These are phyloP conservation scores for Argyresthia goedartella DNA, from an alignment of 2,888 invertebrate genomes.

Conservation along the genomic window DNA sequence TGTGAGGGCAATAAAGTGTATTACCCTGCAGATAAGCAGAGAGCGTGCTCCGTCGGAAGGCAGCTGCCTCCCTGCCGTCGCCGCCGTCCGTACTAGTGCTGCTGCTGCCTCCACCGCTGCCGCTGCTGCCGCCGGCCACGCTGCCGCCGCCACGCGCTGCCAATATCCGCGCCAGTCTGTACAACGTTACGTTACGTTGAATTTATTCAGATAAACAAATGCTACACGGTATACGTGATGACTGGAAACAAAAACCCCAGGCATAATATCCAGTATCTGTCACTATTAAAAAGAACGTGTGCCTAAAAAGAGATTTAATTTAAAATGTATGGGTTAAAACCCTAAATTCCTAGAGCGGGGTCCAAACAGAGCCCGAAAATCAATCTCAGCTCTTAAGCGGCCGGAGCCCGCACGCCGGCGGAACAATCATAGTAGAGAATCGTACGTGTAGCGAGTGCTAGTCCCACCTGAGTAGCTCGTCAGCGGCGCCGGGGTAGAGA, in stretches of 20 bases:
- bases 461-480: slow-evolving; percentile 83
- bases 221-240: too few species aligned
- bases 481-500: slow-evolving; percentile 92
- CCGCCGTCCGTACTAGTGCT: slow-evolving; percentile 74
- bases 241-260: too few species aligned
- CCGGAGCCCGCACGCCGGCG: neutral
- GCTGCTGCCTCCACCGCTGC: slow-evolving; percentile 69
- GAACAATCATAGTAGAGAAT: neutral
- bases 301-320: too few species aligned
- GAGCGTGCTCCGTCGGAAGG: slow-evolving; percentile 86
- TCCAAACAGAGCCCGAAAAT: too few species aligned
- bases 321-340: too few species aligned
- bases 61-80: slow-evolving; percentile 82
- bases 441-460: neutral
- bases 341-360: too few species aligned
- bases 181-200: too few species aligned
- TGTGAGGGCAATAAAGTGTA: too few species aligned
- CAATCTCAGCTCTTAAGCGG: too few species aligned
- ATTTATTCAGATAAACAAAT: neutral
- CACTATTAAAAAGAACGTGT: too few species aligned
- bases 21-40: slow-evolving; percentile 86
- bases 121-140: slow-evolving; percentile 75
- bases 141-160: slow-evolving; percentile 73
- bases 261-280: too few species aligned
- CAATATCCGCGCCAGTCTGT: slow-evolving; percentile 85